Conservation (phyloP, 2,888 invertebrate species). For the Drosophila niveifrons region DNA sequence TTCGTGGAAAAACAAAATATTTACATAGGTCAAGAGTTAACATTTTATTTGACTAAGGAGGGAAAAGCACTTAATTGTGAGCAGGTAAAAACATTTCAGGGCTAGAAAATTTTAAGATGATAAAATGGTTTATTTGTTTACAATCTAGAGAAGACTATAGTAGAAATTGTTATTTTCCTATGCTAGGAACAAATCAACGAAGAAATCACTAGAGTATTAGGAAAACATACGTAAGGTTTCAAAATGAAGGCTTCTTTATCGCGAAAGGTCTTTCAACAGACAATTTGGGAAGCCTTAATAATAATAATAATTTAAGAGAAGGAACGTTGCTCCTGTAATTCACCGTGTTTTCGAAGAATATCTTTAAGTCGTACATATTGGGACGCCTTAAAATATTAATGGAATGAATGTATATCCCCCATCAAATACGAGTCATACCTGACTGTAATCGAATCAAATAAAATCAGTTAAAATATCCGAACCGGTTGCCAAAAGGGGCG, state of each 20-base stretch:
- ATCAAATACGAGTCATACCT: slow-evolving; percentile 3
- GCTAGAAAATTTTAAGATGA: neutral
- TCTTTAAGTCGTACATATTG: neutral
- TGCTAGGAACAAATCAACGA: too few species aligned
- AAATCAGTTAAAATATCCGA: slow-evolving; percentile 9
- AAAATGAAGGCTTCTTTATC: too few species aligned
- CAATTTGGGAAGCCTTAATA: too few species aligned
- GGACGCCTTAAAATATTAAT: neutral
- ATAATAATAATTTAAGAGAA: neutral
- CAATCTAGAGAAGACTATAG: too few species aligned
- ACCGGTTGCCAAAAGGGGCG: slow-evolving; percentile 43
- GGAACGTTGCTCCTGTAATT: neutral
- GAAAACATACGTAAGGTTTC: too few species aligned
- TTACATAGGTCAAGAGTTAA: slow-evolving; percentile 32
- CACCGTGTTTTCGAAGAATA: neutral
- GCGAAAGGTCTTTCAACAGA: too few species aligned
- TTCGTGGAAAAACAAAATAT: slow-evolving; percentile 11
- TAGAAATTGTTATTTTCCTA: too few species aligned
- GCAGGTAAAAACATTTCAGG: neutral
- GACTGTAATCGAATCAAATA: slow-evolving; percentile 16
- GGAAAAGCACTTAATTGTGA: neutral
- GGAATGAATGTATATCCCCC: slow-evolving; percentile 3
- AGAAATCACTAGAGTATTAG: too few species aligned
- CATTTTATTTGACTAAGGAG: neutral
- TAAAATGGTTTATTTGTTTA: too few species aligned